Evolutionary conservation across 2,888 invertebrate genomes (phyloP).

Genomic region (Chalcosyrphus nemorum): DNA sequence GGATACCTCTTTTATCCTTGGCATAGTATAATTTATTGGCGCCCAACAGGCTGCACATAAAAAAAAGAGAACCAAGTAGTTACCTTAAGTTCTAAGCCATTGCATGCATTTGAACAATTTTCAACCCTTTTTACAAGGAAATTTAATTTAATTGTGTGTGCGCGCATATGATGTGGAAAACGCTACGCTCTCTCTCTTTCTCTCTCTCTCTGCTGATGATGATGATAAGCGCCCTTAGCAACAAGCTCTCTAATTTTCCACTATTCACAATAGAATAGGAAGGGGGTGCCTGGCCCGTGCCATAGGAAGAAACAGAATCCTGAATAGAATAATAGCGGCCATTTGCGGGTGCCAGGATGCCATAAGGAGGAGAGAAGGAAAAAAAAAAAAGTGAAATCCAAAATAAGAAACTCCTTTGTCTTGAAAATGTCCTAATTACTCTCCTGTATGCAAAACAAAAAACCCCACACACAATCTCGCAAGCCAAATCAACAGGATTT

Average conservation of each 20-base stretch:
- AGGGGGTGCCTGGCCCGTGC: too few species aligned
- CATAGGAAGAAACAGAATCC: not conserved
- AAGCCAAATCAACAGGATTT: conserved; percentile 67
- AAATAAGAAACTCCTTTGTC: conserved; percentile 31
- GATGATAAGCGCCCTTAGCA: conserved; percentile 67
- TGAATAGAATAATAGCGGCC: conserved; percentile 20
- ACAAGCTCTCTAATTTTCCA: conserved; percentile 67
- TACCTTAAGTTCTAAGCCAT: not conserved
- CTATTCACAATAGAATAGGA: not conserved
- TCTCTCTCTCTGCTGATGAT: conserved; percentile 10
- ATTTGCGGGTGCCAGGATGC: not conserved
- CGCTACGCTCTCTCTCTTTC: conserved; percentile 2
- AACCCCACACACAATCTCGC: conserved; percentile 7
- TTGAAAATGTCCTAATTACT: conserved; percentile 66
- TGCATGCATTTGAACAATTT: conserved; percentile 52
- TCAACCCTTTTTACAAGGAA: conserved; percentile 25
- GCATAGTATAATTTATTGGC: conserved; percentile 48
- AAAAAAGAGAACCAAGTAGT: conserved; percentile 2
- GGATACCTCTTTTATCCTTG: not conserved
- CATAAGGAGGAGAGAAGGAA: not conserved
- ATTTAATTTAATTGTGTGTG: conserved; percentile 60
- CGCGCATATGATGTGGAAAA: conserved; percentile 47
- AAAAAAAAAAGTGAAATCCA: conserved; percentile 13
- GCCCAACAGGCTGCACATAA: conserved; percentile 57
- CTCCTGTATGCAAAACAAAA: not conserved